phyloP scores from a whole-genome alignment of 2,888 invertebrate genomes.

The Andrena haemorrhoa region DNA sequence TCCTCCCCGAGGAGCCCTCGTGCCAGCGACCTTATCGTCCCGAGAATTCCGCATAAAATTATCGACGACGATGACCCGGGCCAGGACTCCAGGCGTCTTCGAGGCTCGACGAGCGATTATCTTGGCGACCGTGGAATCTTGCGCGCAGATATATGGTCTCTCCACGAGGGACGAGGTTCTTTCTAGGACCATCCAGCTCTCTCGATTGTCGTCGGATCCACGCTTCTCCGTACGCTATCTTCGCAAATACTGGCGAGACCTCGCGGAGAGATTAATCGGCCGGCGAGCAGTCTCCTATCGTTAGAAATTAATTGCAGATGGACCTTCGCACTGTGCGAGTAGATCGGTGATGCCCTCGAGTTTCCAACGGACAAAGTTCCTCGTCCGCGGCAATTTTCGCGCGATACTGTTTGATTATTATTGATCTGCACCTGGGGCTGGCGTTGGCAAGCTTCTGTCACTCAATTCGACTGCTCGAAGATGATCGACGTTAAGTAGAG shows the following conservation, averaged over 20 bases:
- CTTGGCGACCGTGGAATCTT: slow-evolving; percentile 38
- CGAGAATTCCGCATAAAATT: slow-evolving; percentile 26
- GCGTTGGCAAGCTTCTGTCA: too few species aligned
- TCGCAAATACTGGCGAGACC: neutral
- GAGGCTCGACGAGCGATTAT: slow-evolving; percentile 56
- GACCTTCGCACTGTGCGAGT: too few species aligned
- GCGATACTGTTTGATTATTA: too few species aligned
- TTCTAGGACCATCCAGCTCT: neutral
- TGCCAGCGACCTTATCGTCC: slow-evolving; percentile 20
- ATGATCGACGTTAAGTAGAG: too few species aligned
- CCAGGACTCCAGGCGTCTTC: slow-evolving; percentile 29
- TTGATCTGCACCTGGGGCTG: too few species aligned
- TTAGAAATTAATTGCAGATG: too few species aligned
- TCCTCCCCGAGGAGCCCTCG: neutral
- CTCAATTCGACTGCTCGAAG: too few species aligned
- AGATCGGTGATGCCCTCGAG: too few species aligned
- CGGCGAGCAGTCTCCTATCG: too few species aligned
- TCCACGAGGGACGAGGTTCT: neutral
- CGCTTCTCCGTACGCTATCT: neutral
- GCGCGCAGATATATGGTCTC: slow-evolving; percentile 36
- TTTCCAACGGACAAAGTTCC: too few species aligned
- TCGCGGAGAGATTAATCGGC: too few species aligned
- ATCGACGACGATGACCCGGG: slow-evolving; percentile 20
- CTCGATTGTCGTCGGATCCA: neutral
- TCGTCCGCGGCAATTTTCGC: too few species aligned